These are phyloP conservation scores for Actinemys pallida DNA, from an alignment of 2,113 vertebrate genomes.

Conservation along the genomic window DNA sequence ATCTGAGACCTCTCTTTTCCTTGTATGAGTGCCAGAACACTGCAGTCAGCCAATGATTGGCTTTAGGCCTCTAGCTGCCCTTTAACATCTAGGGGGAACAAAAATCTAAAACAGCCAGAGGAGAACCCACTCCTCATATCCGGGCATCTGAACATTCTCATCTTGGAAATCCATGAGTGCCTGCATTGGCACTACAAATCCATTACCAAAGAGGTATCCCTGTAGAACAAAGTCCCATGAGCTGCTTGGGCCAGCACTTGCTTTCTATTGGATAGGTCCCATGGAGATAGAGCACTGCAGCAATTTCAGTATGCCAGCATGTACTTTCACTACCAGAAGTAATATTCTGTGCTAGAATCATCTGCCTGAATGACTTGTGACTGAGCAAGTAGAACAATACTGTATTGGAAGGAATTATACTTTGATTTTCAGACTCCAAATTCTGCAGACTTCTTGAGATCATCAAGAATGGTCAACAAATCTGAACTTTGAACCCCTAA, in stretches of 20 bases:
- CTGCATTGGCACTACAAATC: not conserved
- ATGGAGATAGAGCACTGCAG: not conserved
- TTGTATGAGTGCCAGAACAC: not conserved
- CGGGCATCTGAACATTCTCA: not conserved
- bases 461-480: not conserved
- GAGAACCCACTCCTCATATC: not conserved
- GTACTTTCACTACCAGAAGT: not conserved
- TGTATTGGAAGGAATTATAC: not conserved
- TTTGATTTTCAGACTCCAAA: not conserved
- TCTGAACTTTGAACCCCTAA: not conserved
- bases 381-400: not conserved
- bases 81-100: not conserved
- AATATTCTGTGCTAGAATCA: not conserved
- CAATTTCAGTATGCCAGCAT: not conserved
- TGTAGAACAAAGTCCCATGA: not conserved
- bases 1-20: not conserved
- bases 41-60: fast-evolving
- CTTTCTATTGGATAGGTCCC: not conserved
- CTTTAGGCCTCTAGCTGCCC: not conserved
- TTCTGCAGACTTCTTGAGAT: not conserved
- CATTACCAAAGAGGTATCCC: not conserved
- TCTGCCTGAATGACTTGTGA: not conserved
- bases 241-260: not conserved
- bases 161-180: not conserved
- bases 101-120: not conserved